Evolutionary conservation across 2,888 invertebrate genomes (phyloP), one percentile per base, ranked within the genome.

Genomic region (Drosophila testacea): DNA sequence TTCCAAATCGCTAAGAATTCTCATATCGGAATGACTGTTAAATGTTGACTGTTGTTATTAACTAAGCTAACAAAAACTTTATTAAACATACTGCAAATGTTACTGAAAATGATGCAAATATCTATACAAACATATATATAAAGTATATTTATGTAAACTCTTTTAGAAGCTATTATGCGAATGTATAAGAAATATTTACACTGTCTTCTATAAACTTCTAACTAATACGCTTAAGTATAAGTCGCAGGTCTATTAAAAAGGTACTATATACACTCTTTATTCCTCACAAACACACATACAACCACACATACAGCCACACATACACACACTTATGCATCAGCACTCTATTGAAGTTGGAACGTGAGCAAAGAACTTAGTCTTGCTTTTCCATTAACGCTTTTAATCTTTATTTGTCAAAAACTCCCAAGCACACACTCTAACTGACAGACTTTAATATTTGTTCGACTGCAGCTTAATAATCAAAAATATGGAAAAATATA

Each of bases 11-110:
- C 66, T 80, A 79, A 82, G 67, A 78, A 82, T 81, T 68, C 73
- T 89, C 90, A 89, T 90, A 91, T 90, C 90, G 88, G 82, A 91
- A 83, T 90, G 90, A 91, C 91, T 91, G 91, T 91, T 91, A 68
- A 90, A 88, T 91, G 91, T 91, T 91, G 90, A 91, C 91, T 91
- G 91, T 91, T 83, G 86, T 89, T 89, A 90, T 86, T 72, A 71
- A 63, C 67, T 77, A 71, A 72, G 66, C 75, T 34, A 50, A 54
- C 55, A 39, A 34, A 32, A 46, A 28, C 10, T 38, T 36, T 28
- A 47, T 16, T 36, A n/a, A 28, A 46, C 44, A 28, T 28, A 54
- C 13, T 52, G 22, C 27, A 32, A 1, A 38, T 51, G 38, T 38
- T 48, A 48, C 34, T 50, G 22, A 32, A 42, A 38, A 55, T 34